Conservation (phyloP, 2,113 vertebrate species). For the Tachysurus vachellii region DNA sequence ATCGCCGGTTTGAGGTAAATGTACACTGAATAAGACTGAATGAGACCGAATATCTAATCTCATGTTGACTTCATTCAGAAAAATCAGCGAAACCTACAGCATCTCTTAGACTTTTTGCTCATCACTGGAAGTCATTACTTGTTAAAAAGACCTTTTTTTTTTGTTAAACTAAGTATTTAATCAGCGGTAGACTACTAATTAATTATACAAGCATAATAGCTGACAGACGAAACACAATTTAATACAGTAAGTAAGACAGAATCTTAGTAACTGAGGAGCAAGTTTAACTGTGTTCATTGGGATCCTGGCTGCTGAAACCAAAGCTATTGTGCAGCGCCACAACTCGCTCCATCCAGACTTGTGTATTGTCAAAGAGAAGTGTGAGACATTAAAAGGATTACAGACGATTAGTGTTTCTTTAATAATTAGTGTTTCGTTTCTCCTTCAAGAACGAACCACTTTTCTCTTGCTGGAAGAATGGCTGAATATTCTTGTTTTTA, state of each 20-base stretch:
- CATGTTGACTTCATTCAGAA: constrained; percentile 9
- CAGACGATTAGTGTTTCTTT: constrained; percentile 70
- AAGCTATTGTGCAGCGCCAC: constrained; percentile 41
- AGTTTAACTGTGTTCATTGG: constrained; percentile 45
- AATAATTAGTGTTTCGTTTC: constrained; percentile 46
- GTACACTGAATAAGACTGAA: neutral
- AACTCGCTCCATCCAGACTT: constrained; percentile 57
- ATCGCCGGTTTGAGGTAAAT: neutral
- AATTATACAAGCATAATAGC: neutral
- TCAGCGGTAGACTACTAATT: neutral
- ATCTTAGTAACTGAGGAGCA: constrained; percentile 15
- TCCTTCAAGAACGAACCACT: constrained; percentile 20
- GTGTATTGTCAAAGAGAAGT: constrained; percentile 72
- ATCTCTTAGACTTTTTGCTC: neutral
- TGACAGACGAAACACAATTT: neutral
- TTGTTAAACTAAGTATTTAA: neutral
- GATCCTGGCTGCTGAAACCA: constrained; percentile 48
- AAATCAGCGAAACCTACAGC: neutral
- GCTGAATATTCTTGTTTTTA: neutral
- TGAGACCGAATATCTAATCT: neutral
- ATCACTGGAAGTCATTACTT: neutral
- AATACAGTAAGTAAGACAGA: neutral
- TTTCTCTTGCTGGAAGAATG: neutral
- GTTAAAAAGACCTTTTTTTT: neutral
- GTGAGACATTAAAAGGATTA: constrained; percentile 80